These are phyloP conservation scores for Aramus guarauna DNA, from an alignment of 2,113 vertebrate genomes.

Conservation along the genomic window DNA sequence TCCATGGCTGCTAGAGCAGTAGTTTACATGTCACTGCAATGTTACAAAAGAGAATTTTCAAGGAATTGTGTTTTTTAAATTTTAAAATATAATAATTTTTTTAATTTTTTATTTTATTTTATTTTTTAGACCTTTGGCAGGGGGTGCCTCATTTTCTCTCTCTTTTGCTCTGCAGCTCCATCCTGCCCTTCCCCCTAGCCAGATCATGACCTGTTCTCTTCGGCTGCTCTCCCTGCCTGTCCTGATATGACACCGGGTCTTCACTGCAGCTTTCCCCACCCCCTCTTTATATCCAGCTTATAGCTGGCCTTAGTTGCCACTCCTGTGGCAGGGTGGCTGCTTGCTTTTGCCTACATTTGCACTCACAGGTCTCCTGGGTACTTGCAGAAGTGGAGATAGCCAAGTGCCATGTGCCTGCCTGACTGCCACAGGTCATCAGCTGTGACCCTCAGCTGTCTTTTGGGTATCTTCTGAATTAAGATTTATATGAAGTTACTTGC, in stretches of 20 bases:
- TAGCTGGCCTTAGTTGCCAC: not conserved
- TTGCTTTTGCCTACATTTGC: not conserved
- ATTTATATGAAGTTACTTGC: not conserved
- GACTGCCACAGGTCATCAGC: not conserved
- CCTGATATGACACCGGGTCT: not conserved
- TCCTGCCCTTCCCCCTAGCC: not conserved
- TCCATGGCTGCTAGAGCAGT: not conserved
- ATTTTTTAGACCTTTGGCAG: not conserved
- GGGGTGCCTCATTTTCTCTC: not conserved
- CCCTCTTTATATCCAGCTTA: conserved; percentile 8
- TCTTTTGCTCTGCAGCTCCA: not conserved
- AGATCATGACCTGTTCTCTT: not conserved
- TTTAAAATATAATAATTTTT: not conserved
- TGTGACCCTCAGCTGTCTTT: not conserved
- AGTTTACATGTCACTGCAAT: not conserved
- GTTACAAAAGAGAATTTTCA: not conserved
- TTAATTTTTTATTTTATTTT: too few species aligned
- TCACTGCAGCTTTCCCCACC: not conserved
- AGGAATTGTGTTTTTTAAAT: not conserved
- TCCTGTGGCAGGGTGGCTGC: not conserved
- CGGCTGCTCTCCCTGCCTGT: not conserved
- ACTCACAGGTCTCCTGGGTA: not conserved
- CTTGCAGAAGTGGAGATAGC: not conserved
- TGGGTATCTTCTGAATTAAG: not conserved
- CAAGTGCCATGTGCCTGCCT: not conserved